phyloP scores from a whole-genome alignment of 2,888 invertebrate species.

The Branchellion lobata region DNA sequence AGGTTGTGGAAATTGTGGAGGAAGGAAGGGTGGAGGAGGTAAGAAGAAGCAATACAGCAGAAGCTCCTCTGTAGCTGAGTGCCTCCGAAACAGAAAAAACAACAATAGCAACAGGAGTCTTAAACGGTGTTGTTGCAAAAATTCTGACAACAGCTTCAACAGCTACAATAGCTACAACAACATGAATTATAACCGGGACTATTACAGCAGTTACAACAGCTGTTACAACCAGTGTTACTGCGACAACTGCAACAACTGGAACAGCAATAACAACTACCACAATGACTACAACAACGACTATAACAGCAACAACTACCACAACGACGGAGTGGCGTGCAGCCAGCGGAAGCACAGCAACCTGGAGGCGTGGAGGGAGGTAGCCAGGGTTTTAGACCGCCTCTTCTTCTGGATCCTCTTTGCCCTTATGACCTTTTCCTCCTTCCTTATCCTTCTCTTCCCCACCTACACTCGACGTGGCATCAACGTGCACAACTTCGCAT shows the following conservation, averaged over 20 bases:
- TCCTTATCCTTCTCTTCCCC: slow-evolving; percentile 44
- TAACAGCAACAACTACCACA: background rate
- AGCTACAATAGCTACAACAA: too few relatives aligned
- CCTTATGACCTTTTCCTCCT: slow-evolving; percentile 42
- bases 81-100: too few relatives aligned
- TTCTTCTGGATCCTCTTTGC: slow-evolving; percentile 46
- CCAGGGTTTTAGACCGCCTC: slow-evolving; percentile 43
- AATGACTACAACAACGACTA: slow-evolving; percentile 17
- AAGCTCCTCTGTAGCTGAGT: too few relatives aligned
- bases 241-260: background rate
- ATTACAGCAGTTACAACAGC: background rate
- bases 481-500: background rate
- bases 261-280: background rate
- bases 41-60: too few relatives aligned
- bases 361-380: slow-evolving; percentile 43
- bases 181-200: too few relatives aligned
- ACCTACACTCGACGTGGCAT: slow-evolving; percentile 24
- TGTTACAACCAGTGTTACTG: background rate
- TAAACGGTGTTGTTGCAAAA: too few relatives aligned
- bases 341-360: background rate
- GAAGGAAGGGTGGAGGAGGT: too few relatives aligned
- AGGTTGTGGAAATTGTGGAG: too few relatives aligned
- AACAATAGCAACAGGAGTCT: too few relatives aligned
- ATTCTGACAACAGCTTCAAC: too few relatives aligned
- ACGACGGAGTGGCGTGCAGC: background rate